Base-by-base conservation (phyloP, 2,888 invertebrate genomes). In the Bellardia pandia region DNA sequence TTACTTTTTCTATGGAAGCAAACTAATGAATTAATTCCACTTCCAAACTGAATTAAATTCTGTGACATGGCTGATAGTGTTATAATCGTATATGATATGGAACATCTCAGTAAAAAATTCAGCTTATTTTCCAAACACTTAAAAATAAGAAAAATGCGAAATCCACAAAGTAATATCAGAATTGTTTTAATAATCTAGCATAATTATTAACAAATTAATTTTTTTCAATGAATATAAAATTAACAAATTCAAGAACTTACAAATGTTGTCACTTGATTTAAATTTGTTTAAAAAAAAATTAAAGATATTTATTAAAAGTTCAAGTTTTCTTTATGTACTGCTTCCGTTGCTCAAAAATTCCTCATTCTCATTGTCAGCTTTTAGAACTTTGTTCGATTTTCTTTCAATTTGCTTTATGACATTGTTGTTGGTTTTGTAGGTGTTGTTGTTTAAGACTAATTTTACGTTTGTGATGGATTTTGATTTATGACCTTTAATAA, bases 401-500 rank as follows among this genome's bases (percentile, higher is more conserved):
- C 37, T 45, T 66, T 16, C 66, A 66, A 66, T 66, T 69, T 71
- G 11, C 13, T 71, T 53, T 16, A 56, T 71, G 40, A 40, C 30
- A 77, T 53, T 80, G 74, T 74, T 75, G 23, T 69, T 77, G 23
- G 64, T 58, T 7, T 72, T 58, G 11, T 76, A 6, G 37, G 6
- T 69, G 4, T 64, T 74, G 45, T 64, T 53, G 30, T 45, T 66
- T 51, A 48, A 11, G 68, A 62, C 33, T 60, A 62, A 42, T 66
- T 64, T 83, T 72, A 60, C 48, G 66, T 85, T 82, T 85, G 72
- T 89, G 88, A 86, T 88, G 89, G 88, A 89, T 88, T 88, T 88
- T 89, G 89, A 88, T 89, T 89, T 89, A 89, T 89, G 88, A 82
- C 89, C 89, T 88, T 82, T 86, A 89, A 89, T 89, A 89, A 89